Evolutionary conservation across 2,113 vertebrate genomes (phyloP), one percentile per base, ranked within the genome.

Genomic region (Abramis brama): DNA sequence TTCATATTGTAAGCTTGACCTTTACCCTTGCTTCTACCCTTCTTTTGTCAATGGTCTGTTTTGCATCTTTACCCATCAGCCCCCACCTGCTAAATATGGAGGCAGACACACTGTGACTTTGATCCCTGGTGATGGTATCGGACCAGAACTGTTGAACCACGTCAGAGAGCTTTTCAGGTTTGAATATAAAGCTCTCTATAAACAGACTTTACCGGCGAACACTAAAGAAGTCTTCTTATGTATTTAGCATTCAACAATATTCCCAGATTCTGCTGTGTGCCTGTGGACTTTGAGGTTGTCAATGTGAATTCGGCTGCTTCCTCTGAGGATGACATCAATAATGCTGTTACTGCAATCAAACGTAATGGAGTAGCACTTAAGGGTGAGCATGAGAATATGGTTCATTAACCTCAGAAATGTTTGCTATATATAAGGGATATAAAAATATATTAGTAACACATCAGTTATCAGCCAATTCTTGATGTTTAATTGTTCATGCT

Each of bases 41-140:
- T 52, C 36, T 57, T 50, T 33, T 39, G 47, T 36, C 4, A 70
- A 39, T 70, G 4, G n/a, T 17, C 33, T 25, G 77, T 50, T 59
- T 73, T 36, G 33, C 57, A 23, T 89, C 71, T 83, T 71, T 21
- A 36, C 17, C 4, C 84, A 39, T 10, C 70, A 94, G 92, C 96
- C 96, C 7, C 96, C 95, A 0, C 96, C 96, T 0, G 96, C 96
- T 5, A 94, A 93, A 84, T 97, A 97, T 1, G 96, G 96, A n/a
- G 96, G 96, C 23, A 92, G 96, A 23, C 96, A 97, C 91, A 96
- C 95, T 0, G 96, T 97, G 85, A 96, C 96, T 5, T 92, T 97
- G 93, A 97, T 96, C 82, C 96, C 96, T 0, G 96, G 95, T 0
- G 96, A 97, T 1, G 96, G 96, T 55, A 96, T 97, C 0, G 96